Evolutionary conservation across 1,140 invertebrate species (phyloP).

Genomic region (Euura lappo): DNA sequence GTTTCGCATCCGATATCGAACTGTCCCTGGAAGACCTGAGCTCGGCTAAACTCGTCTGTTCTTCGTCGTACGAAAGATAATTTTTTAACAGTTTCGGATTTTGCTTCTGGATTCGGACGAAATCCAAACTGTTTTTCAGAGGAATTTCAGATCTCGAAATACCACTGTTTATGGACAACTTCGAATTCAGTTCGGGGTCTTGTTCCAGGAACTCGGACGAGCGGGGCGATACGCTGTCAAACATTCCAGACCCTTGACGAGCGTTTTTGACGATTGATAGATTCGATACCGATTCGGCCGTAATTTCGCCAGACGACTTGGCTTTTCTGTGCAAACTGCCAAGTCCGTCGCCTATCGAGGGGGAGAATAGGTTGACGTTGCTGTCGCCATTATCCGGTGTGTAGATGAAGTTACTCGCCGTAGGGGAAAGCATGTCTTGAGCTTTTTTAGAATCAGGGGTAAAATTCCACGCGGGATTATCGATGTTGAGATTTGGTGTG

Average conservation of each 20-base stretch:
- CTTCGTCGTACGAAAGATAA: not conserved
- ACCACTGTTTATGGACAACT: not conserved
- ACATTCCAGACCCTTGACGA: not conserved
- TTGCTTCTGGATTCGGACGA: not conserved
- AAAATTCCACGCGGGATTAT: constrained; percentile 24
- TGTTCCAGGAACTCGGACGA: not conserved
- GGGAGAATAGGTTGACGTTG: constrained; percentile 42
- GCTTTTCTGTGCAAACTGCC: not conserved
- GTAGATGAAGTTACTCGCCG: constrained; percentile 51
- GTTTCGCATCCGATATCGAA: not conserved
- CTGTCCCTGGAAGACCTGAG: not conserved
- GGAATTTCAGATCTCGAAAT: not conserved
- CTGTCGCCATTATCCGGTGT: constrained; percentile 42
- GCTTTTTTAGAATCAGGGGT: constrained; percentile 20
- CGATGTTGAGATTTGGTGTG: constrained; percentile 40
- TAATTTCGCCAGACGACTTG: not conserved
- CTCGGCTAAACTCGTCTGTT: not conserved
- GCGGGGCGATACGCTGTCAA: not conserved
- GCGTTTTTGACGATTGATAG: not conserved
- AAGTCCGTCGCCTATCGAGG: constrained; percentile 26
- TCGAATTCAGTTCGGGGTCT: not conserved
- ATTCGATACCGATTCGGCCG: not conserved
- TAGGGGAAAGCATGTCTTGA: constrained; percentile 31
- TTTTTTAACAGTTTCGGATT: not conserved
- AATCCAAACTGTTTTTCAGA: not conserved